A percentile compares a stretch with the other conserved stretches of the same genome.
Evolutionary conservation across 2,888 invertebrate species (phyloP).

Genomic region (Hyppa rectilinea): DNA sequence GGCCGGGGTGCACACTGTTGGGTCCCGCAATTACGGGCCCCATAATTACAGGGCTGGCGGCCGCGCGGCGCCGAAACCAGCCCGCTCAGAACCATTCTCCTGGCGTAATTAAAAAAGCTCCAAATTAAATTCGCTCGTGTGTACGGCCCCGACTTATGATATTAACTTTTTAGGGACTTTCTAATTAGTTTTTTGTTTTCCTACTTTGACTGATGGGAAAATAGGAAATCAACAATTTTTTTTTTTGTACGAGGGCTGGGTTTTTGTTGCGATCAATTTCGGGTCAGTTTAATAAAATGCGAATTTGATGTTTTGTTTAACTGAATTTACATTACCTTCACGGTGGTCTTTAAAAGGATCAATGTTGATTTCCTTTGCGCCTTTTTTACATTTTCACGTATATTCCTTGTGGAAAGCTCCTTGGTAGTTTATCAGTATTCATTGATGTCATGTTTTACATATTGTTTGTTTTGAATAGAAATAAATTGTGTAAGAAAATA

Average conservation of each 20-base stretch:
- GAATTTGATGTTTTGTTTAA: conserved; percentile 46
- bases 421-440: background rate
- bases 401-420: background rate
- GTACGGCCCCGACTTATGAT: conserved; percentile 87
- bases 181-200: conserved; percentile 88
- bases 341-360: conserved; percentile 30
- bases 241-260: conserved; percentile 37
- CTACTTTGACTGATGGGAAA: conserved; percentile 77
- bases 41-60: conserved; percentile 90
- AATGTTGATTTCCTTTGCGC: conserved; percentile 16
- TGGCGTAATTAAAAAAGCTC: conserved; percentile 90
- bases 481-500: background rate
- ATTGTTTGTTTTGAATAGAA: background rate
- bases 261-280: conserved; percentile 51
- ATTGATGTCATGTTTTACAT: background rate
- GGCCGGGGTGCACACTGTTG: conserved; percentile 79
- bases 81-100: conserved; percentile 85
- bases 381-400: conserved; percentile 18
- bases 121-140: conserved; percentile 91
- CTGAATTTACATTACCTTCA: conserved; percentile 26
- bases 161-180: conserved; percentile 90
- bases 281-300: conserved; percentile 34
- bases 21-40: conserved; percentile 89
- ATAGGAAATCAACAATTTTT: conserved; percentile 71
- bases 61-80: conserved; percentile 88